Percentiles rank a stretch among this genome's conserved stretches.
These are phyloP conservation scores for Brachionus koreanus DNA, from an alignment of 1,140 invertebrate genomes.

Conservation along the genomic window DNA sequence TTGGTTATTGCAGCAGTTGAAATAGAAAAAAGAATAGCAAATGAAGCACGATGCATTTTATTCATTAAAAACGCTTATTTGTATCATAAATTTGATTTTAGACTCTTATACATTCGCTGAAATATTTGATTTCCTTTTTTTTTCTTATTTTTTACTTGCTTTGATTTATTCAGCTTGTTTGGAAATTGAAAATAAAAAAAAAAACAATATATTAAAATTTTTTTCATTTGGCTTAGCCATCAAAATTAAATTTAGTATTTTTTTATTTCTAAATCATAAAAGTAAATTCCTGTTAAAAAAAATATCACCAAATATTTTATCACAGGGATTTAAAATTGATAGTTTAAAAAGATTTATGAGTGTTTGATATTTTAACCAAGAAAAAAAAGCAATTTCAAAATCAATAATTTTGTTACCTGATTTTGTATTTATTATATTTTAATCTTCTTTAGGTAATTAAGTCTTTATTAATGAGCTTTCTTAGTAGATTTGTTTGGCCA, in stretches of 20 bases:
- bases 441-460: neutral
- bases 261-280: no score
- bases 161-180: neutral
- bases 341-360: neutral
- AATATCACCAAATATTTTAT: neutral
- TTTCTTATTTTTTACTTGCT: neutral
- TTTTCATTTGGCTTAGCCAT: neutral
- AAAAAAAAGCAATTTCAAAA: neutral
- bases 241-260: no score
- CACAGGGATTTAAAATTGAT: neutral
- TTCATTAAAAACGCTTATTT: neutral
- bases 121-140: constrained; percentile 11
- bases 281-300: neutral
- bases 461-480: neutral
- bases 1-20: neutral
- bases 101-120: neutral
- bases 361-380: neutral
- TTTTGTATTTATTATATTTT: neutral
- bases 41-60: neutral
- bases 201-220: neutral
- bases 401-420: neutral
- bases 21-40: neutral
- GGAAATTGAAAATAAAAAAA: neutral
- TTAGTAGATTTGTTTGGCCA: neutral
- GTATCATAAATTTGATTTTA: neutral